Base-by-base conservation (phyloP, 1,140 invertebrate species). In the Psix sp. region DNA sequence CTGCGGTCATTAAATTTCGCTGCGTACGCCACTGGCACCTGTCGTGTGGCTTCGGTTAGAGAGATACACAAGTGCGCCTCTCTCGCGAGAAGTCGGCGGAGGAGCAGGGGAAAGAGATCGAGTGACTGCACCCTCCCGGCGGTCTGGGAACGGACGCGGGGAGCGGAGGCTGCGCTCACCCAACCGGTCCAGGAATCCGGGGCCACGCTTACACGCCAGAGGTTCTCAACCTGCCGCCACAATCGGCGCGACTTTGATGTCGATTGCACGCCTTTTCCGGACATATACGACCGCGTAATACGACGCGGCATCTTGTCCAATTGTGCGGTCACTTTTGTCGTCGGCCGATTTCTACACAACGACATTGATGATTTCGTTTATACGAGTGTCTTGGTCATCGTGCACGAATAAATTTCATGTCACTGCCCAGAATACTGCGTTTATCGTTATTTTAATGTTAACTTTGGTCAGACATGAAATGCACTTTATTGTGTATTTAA, bases 161-260 rank as follows among this genome's bases (percentile, higher is more conserved):
- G 31, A 24, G 39, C 35, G 68, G 66, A 65, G 67, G 46, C 51
- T 71, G 68, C 68, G 76, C 72, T 74, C 71, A 60, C 77, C 76
- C 66, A 82, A 86, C 84, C 82, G 84, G 83, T 86, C 82, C 80
- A 81, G 79, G 82, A 86, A 86, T 84, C 84, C 82, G 76, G 82
- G 78, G 83, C 83, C 84, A 86, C 82, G 82, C 82, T 86, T 84
- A 86, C 76, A 16, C 49, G 62, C 26, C 83, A 86, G 84, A 76
- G 83, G 45, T 49, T 81, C 74, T 82, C 84, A 86, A 85, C 80
- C 49, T 49, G 29, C 26, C 54, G 46, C 51, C 60, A 59, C 38
- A 38, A 46, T 54, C 49, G 48, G 49, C 49, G 56, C 26, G 39
- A 65, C 67, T 72, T 63, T 72, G 57, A 72, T 63, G 57, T 63